Conservation (phyloP, 2,113 vertebrate species). For the Colaptes auratus region DNA sequence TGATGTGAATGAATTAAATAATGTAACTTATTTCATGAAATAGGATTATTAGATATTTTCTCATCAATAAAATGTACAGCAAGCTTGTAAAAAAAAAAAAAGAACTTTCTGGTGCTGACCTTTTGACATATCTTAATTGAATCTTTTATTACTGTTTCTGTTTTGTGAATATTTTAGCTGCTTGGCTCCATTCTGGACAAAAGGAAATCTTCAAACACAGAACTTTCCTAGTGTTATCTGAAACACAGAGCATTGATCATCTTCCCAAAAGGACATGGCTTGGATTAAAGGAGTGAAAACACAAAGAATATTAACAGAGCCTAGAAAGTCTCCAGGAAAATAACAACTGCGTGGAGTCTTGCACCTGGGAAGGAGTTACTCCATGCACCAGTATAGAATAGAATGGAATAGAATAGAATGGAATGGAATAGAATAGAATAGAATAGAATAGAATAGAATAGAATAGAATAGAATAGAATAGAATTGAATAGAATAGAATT, state of each 20-base stretch:
- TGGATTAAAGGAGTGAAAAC: not conserved
- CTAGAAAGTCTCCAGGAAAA: not conserved
- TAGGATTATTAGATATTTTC: not conserved
- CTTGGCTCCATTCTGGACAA: not conserved
- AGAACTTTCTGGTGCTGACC: not conserved
- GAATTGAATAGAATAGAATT: no score
- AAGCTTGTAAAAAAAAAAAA: not conserved
- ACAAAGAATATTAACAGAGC: not conserved
- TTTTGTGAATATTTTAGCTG: conserved; percentile 1
- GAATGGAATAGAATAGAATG: no score
- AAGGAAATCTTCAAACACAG: not conserved
- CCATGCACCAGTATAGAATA: no score
- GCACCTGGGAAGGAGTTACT: no score
- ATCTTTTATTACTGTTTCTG: not conserved
- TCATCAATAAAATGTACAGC: not conserved
- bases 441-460: no score
- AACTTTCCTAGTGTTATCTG: not conserved
- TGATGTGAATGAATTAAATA: not conserved
- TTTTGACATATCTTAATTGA: not conserved
- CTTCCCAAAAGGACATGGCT: not conserved
- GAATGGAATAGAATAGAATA: no score
- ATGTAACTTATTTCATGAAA: not conserved
- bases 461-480: no score
- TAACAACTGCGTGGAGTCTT: no score
- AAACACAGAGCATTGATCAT: not conserved